These are phyloP conservation scores for Luidia sarsii DNA, from an alignment of 53 echinoderm and acorn worm genomes.

Conservation along the genomic window DNA sequence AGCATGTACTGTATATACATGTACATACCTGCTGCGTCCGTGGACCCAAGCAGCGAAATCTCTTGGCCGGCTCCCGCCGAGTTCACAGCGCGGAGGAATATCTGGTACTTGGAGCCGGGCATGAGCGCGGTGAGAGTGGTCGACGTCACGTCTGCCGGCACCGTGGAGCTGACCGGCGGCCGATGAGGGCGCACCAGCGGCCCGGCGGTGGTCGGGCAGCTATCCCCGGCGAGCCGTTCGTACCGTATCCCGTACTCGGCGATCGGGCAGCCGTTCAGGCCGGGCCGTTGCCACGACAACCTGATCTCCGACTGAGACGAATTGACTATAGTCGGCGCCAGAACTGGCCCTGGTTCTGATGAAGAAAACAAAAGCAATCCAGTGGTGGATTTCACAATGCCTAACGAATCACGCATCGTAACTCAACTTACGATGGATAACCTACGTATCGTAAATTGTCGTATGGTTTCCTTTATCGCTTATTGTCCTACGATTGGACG, in stretches of 20 bases:
- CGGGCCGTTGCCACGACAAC: slow-evolving; percentile 17
- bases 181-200: too few relatives aligned
- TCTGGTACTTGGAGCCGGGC: slow-evolving; percentile 18
- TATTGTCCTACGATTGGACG: too few relatives aligned
- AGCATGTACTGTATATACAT: too few relatives aligned
- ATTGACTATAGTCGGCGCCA: background rate
- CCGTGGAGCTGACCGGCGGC: too few relatives aligned
- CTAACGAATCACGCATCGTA: too few relatives aligned
- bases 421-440: too few relatives aligned
- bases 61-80: background rate
- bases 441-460: too few relatives aligned
- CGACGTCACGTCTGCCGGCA: background rate
- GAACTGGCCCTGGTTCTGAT: slow-evolving; percentile 13
- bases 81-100: slow-evolving; percentile 6
- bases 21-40: background rate
- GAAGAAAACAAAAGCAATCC: too few relatives aligned
- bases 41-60: background rate
- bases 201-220: background rate
- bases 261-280: background rate
- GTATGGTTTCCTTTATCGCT: too few relatives aligned
- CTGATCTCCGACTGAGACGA: background rate
- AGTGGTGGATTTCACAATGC: too few relatives aligned
- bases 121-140: slow-evolving; percentile 3
- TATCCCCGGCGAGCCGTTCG: background rate
- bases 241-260: background rate